Conservation (phyloP, 2,888 invertebrate species). For the Nasonovia ribisnigri region DNA sequence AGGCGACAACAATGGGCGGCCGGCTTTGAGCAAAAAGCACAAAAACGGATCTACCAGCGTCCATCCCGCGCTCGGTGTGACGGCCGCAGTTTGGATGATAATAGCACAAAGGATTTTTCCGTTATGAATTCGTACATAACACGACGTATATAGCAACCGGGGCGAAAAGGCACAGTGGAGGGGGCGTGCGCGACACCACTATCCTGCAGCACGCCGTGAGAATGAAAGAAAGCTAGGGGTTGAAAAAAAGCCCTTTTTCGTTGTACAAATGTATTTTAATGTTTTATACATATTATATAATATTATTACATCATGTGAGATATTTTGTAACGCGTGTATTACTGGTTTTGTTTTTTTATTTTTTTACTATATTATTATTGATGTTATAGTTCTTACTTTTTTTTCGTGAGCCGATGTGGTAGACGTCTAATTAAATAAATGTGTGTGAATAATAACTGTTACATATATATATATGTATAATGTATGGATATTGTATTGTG, state of each 20-base stretch:
- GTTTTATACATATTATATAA: neutral
- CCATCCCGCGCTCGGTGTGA: neutral
- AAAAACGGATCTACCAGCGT: slow-evolving; percentile 51
- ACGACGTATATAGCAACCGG: neutral
- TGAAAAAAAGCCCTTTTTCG: neutral
- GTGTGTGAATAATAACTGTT: neutral
- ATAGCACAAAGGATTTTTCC: slow-evolving; percentile 50
- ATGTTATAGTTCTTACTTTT: neutral
- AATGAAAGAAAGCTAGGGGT: neutral
- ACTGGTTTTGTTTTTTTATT: neutral
- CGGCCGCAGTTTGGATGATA: slow-evolving; percentile 37
- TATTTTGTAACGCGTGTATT: neutral
- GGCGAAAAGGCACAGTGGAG: neutral
- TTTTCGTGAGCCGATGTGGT: neutral
- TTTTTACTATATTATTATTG: neutral
- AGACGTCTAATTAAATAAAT: neutral
- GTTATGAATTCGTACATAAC: slow-evolving; percentile 30
- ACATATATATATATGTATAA: neutral
- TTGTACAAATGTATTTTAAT: slow-evolving; percentile 54
- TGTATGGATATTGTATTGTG: neutral
- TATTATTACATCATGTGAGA: slow-evolving; percentile 20
- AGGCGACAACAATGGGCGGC: slow-evolving; percentile 53
- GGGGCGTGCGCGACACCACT: neutral
- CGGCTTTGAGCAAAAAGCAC: slow-evolving; percentile 50
- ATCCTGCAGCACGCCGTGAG: neutral